Conservation (phyloP, 92 coral and sea anemone genomes). For the Virgularia gustaviana region DNA sequence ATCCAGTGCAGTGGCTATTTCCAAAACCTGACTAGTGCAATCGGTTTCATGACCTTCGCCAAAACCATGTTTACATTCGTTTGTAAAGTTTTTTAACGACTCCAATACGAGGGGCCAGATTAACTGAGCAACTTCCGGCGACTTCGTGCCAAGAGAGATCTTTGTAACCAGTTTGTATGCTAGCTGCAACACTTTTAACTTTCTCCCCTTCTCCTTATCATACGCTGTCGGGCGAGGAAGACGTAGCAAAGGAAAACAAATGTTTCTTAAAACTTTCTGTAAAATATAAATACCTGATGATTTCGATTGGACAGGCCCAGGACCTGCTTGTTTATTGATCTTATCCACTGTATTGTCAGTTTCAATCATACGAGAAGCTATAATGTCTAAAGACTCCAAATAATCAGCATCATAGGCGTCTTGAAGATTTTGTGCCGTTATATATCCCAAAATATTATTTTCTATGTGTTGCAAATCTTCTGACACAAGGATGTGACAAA, state of each 20-base stretch:
- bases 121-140: conserved; percentile 13
- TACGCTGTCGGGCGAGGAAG: not conserved
- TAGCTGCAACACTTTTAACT: conserved; percentile 8
- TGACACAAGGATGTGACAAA: conserved; percentile 18
- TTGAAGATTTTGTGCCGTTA: not conserved
- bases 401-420: conserved; percentile 1
- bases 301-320: not conserved
- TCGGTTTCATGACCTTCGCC: conserved; percentile 9
- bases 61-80: conserved; percentile 25
- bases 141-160: not conserved
- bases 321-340: not conserved
- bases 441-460: conserved; percentile 9
- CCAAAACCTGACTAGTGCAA: conserved; percentile 16
- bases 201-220: conserved; percentile 19
- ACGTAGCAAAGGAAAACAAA: conserved; percentile 21
- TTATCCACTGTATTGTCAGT: not conserved
- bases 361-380: conserved; percentile 13
- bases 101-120: conserved; percentile 16
- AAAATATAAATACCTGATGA: not conserved
- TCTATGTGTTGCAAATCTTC: not conserved
- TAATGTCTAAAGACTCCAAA: conserved; percentile 11
- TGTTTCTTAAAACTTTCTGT: not conserved
- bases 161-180: conserved; percentile 19
- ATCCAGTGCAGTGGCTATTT: conserved; percentile 70
- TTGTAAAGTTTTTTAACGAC: conserved; percentile 16